These are phyloP conservation scores for Pantherophis vulpinus DNA, from an alignment of 2,797 vertebrate genomes.

Conservation along the genomic window DNA sequence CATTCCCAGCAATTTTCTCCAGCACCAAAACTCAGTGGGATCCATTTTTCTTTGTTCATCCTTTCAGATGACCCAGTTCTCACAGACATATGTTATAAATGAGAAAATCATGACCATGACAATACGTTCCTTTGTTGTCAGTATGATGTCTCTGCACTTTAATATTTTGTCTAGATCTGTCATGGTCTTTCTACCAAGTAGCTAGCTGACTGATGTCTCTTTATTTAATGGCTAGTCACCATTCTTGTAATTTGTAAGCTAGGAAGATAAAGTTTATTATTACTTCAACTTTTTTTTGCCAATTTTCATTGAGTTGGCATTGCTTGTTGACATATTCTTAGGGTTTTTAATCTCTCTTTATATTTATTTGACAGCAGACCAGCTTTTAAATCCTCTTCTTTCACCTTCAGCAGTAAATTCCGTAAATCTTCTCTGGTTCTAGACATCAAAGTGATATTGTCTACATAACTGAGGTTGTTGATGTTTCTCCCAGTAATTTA, in stretches of 20 bases:
- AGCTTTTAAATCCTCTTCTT: conserved; percentile 9
- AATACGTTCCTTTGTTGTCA: not conserved
- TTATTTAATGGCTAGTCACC: not conserved
- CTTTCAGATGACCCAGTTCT: not conserved
- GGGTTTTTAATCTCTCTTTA: not conserved
- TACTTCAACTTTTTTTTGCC: not conserved
- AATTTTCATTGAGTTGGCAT: not conserved
- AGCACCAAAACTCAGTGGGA: not conserved
- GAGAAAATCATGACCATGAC: not conserved
- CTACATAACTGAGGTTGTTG: not conserved
- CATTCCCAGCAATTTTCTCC: not conserved
- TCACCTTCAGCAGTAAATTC: not conserved
- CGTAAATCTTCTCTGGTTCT: not conserved
- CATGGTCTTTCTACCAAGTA: not conserved
- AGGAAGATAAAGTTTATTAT: not conserved
- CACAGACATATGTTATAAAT: not conserved
- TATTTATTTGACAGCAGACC: not conserved
- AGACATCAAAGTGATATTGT: not conserved
- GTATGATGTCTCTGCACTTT: not conserved
- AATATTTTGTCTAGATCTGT: not conserved
- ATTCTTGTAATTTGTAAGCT: not conserved
- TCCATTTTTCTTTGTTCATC: not conserved
- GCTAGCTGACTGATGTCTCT: not conserved
- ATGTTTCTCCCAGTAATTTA: not conserved
- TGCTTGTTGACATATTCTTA: not conserved